Evolutionary conservation across 1,140 invertebrate species (phyloP).

Genomic region (Microplitis demolitor): DNA sequence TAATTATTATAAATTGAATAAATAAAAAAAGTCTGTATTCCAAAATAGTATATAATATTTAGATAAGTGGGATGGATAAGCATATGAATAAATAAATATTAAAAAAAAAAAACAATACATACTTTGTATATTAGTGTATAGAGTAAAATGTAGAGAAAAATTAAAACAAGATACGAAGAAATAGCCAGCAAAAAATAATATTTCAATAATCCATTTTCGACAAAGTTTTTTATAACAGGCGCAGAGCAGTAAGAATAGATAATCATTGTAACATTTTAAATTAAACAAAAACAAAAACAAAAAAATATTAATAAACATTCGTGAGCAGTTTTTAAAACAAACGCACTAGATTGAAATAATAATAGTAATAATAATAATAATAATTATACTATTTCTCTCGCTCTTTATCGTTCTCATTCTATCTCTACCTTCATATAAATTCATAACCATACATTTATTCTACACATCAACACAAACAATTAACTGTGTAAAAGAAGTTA

Average conservation of each 20-base stretch:
- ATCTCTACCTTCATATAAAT: not conserved
- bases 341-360: slow-evolving; percentile 16
- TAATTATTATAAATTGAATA: slow-evolving; percentile 34
- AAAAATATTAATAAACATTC: slow-evolving; percentile 36
- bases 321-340: slow-evolving; percentile 38
- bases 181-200: slow-evolving; percentile 48
- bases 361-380: not conserved
- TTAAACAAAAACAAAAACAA: not conserved
- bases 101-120: slow-evolving; percentile 43
- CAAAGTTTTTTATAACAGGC: slow-evolving; percentile 61
- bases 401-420: not conserved
- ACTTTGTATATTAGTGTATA: slow-evolving; percentile 65
- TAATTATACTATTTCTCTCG: not conserved
- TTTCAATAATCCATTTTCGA: slow-evolving; percentile 54
- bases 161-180: slow-evolving; percentile 44
- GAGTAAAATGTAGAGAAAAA: slow-evolving; percentile 51
- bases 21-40: slow-evolving; percentile 49
- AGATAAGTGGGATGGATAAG: slow-evolving; percentile 58
- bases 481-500: not conserved
- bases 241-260: slow-evolving; percentile 57
- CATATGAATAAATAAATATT: slow-evolving; percentile 43
- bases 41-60: slow-evolving; percentile 45
- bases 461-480: not conserved
- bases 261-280: slow-evolving; percentile 44
- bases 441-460: not conserved